A percentile compares a stretch with the other conserved stretches of the same genome.
These are phyloP conservation scores for Macquaria ambigua DNA, from an alignment of 2,113 vertebrate species.

Conservation along the genomic window DNA sequence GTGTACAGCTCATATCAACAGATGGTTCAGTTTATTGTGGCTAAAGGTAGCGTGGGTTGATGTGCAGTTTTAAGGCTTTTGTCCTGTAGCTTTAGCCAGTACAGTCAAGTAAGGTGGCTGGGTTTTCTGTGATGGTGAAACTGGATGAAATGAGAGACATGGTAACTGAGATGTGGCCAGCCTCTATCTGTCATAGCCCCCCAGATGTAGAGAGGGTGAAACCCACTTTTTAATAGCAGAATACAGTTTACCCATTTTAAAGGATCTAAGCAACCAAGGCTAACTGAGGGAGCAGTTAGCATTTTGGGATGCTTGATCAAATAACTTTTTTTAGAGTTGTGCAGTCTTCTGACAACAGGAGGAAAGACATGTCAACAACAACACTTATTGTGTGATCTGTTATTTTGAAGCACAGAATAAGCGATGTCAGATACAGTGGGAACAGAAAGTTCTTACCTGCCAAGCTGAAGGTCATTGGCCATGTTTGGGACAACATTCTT, in stretches of 20 bases:
- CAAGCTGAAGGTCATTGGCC: neutral
- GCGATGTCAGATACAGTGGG: neutral
- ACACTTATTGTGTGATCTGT: neutral
- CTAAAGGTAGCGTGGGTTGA: neutral
- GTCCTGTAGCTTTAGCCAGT: neutral
- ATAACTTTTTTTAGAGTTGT: neutral
- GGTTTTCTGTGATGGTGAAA: neutral
- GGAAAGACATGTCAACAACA: neutral
- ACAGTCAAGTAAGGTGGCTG: neutral
- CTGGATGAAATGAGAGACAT: neutral
- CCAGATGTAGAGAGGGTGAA: neutral
- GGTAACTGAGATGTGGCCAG: neutral
- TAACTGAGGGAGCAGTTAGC: neutral
- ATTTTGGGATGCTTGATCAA: neutral
- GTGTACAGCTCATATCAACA: neutral
- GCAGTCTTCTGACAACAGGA: neutral
- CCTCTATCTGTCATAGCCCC: neutral
- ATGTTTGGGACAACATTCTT: neutral
- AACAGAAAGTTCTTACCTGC: constrained; percentile 4
- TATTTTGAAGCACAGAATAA: neutral
- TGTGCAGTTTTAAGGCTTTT: neutral
- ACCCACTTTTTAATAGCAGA: neutral
- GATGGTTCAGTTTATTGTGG: neutral
- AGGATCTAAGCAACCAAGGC: neutral
- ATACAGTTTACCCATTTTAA: neutral